Conservation (phyloP, 2,113 vertebrate genomes). For the Rafetus swinhoei region DNA sequence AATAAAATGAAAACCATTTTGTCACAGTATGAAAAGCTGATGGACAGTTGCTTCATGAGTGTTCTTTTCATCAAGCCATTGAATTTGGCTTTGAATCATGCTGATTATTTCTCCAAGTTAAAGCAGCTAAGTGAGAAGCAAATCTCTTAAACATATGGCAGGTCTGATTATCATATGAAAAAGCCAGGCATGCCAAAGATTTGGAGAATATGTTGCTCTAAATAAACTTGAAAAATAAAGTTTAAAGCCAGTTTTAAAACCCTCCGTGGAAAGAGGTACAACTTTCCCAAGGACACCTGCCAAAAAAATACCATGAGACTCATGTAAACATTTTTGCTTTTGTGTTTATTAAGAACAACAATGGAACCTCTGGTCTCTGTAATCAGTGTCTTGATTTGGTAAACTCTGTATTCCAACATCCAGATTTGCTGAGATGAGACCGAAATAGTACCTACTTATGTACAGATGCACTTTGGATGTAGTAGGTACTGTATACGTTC, state of each 20-base stretch:
- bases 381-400: neutral
- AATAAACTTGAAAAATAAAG: constrained; percentile 26
- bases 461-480: neutral
- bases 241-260: constrained; percentile 30
- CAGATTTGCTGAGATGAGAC: neutral
- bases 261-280: neutral
- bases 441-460: neutral
- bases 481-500: neutral
- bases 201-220: constrained; percentile 35
- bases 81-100: constrained; percentile 52
- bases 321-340: neutral
- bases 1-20: constrained; percentile 53
- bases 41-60: constrained; percentile 11
- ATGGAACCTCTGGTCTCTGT: neutral
- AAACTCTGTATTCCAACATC: neutral
- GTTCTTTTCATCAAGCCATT: constrained; percentile 51
- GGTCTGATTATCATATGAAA: constrained; percentile 65
- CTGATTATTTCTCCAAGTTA: constrained; percentile 62
- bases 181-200: constrained; percentile 28
- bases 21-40: constrained; percentile 30
- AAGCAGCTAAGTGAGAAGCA: constrained; percentile 55
- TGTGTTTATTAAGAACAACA: neutral
- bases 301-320: neutral
- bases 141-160: constrained; percentile 60
- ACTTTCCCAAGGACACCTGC: neutral